Evolutionary conservation across 1,140 invertebrate species (phyloP).

Genomic region (Monochamus saltuarius): DNA sequence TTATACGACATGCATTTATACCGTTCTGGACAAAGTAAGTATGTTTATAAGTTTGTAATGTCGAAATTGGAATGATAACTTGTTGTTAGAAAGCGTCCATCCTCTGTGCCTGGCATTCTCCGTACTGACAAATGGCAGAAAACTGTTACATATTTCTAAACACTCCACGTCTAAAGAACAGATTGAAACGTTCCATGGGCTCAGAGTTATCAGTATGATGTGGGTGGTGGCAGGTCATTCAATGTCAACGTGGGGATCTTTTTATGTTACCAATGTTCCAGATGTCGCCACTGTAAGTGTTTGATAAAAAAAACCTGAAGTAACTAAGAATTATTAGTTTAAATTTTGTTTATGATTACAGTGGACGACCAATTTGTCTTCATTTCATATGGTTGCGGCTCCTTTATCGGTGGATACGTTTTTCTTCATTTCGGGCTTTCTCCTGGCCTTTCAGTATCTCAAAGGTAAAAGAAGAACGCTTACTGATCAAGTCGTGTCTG

Average conservation of each 20-base stretch:
- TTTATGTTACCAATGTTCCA: too few species aligned
- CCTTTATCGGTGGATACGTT: constrained; percentile 42
- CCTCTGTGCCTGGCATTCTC: too few species aligned
- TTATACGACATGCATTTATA: too few species aligned
- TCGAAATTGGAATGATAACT: too few species aligned
- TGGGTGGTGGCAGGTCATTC: constrained; percentile 48
- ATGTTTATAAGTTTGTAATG: too few species aligned
- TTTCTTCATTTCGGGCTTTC: constrained; percentile 41
- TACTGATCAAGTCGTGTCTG: constrained; percentile 22
- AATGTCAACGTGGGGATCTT: too few species aligned
- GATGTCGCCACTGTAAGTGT: too few species aligned
- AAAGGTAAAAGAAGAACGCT: constrained; percentile 30
- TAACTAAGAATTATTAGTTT: too few species aligned
- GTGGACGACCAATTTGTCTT: background rate
- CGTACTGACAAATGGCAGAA: constrained; percentile 29
- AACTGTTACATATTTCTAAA: constrained; percentile 26
- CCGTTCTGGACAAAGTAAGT: too few species aligned
- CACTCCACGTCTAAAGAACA: constrained; percentile 27
- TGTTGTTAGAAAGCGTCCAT: too few species aligned
- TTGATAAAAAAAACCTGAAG: too few species aligned
- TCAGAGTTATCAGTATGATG: constrained; percentile 45
- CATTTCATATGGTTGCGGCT: constrained; percentile 27
- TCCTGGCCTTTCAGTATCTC: constrained; percentile 41
- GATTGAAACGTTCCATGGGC: constrained; percentile 44
- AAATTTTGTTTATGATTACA: too few species aligned